Percentiles rank a stretch among this genome's conserved stretches.
Conservation (phyloP, 35 echinoderm and acorn worm species). For the Strongylocentrotus purpuratus region DNA sequence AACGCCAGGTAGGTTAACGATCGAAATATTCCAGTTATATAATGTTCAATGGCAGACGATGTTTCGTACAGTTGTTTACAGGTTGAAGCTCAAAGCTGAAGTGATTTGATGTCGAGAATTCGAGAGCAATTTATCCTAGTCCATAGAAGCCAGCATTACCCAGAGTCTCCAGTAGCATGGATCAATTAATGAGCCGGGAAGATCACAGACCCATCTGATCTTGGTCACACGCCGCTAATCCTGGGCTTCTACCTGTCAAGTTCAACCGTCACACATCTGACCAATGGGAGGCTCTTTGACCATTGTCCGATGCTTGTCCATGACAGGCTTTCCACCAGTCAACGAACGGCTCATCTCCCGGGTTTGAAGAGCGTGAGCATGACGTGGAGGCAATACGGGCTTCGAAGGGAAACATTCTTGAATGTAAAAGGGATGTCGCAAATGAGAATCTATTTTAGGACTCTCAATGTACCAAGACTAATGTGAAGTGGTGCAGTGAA, state of each 20-base stretch:
- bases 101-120: neutral
- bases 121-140: neutral
- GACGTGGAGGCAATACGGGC: no score
- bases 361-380: neutral
- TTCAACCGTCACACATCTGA: no score
- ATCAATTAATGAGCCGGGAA: neutral
- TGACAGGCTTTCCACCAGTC: no score
- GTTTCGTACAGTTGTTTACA: neutral
- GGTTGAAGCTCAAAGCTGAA: neutral
- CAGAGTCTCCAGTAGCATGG: neutral
- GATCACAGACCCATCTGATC: neutral
- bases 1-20: no score
- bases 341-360: no score
- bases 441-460: neutral
- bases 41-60: neutral
- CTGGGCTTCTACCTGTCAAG: no score
- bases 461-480: no score
- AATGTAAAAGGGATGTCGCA: no score
- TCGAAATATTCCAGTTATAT: neutral
- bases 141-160: neutral
- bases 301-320: no score
- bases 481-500: no score
- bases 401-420: no score
- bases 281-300: no score
- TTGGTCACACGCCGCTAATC: neutral